These are phyloP conservation scores for Notospermus geniculatus DNA, from an alignment of 1,140 invertebrate species.

Conservation along the genomic window DNA sequence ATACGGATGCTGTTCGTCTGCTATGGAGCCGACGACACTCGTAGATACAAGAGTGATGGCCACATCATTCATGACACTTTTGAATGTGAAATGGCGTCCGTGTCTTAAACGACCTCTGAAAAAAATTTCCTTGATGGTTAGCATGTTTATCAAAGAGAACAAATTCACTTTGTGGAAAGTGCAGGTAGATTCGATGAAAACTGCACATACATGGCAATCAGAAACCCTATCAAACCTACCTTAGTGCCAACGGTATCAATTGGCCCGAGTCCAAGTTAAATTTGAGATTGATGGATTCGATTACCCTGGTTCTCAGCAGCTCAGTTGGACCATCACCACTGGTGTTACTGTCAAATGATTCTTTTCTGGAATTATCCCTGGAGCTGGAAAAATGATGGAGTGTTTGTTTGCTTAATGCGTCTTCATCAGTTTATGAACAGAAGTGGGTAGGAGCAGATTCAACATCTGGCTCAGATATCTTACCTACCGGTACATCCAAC, in stretches of 20 bases:
- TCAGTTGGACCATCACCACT: constrained; percentile 58
- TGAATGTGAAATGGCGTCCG: constrained; percentile 85
- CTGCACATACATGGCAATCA: too few species aligned
- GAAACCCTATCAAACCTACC: too few species aligned
- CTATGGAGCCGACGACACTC: constrained; percentile 73
- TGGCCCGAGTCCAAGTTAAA: constrained; percentile 85
- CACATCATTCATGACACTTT: constrained; percentile 70
- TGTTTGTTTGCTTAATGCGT: too few species aligned
- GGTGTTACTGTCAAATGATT: constrained; percentile 54
- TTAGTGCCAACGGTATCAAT: constrained; percentile 77
- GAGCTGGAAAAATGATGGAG: too few species aligned
- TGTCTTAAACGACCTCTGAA: constrained; percentile 80
- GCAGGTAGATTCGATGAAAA: too few species aligned
- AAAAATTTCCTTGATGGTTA: too few species aligned
- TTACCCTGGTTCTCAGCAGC: constrained; percentile 58
- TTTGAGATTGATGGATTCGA: constrained; percentile 76
- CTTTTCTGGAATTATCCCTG: constrained; percentile 40
- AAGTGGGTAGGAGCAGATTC: too few species aligned
- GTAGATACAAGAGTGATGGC: constrained; percentile 78
- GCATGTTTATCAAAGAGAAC: too few species aligned
- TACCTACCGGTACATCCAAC: too few species aligned
- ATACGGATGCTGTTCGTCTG: constrained; percentile 69
- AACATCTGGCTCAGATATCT: too few species aligned
- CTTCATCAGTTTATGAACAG: too few species aligned
- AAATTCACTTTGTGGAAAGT: too few species aligned